Base-by-base conservation (phyloP, 2,888 invertebrate species). In the Trachelus stipa region DNA sequence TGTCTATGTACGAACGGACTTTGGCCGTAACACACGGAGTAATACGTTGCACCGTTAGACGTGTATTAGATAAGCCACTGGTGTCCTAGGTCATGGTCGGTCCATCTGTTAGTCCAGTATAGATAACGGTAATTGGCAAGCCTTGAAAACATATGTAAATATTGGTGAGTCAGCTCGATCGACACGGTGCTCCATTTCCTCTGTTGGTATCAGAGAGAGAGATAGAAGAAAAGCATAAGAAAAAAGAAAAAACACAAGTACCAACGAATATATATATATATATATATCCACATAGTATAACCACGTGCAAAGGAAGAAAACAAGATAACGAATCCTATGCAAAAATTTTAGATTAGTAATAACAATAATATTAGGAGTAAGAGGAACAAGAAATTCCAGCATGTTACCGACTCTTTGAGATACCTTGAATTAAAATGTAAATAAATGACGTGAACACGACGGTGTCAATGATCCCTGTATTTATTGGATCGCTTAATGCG, bases 401-500 rank as follows among this genome's bases (percentile, higher is more conserved):
- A 83, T 86, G 35, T 86, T 85, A 56, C 6, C 56, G 56, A 56
- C 23, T 23, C 9, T 23, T 9, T 23, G 81, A 81, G 85, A 83
- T 83, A 85, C 83, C 86, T 86, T 83, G 86, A 85, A 86, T 85
- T 85, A 85, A 86, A 85, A 80, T 82, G 85, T 85, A 85, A 85
- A 86, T 85, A 85, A 82, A 71, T 33, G 71, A 71, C 31, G 71
- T 33, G 12, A 31, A 68, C 69, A 34, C 33, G 71, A 79, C 78
- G 83, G 86, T 87, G 87, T 87, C 87, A 87, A 87, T 86, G 87
- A 87, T 87, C 87, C 83, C 83, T 82, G 84, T 84, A 87, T 87
- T 87, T 87, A 87, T 87, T 86, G 86, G 85, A 87, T 87, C 87
- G 86, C 79, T 82, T 82, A 81, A 84, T 83, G 85, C 84, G 83